phyloP scores from a whole-genome alignment of 1,140 invertebrate species.

The Gryon sp. region DNA sequence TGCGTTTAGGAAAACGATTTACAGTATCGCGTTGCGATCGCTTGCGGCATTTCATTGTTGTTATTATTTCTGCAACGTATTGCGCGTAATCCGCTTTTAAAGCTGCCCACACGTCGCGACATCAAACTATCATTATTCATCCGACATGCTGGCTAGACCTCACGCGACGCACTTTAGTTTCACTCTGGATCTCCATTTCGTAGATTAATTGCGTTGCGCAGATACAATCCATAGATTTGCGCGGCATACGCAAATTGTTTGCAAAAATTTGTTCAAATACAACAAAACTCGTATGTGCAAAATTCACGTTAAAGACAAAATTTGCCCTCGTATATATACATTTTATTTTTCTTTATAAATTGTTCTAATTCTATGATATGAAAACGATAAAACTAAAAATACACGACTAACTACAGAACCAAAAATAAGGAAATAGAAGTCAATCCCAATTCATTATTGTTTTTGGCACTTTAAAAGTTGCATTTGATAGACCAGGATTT shows the following conservation, averaged over 20 bases:
- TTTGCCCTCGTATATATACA: too few relatives aligned
- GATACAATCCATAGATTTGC: constrained; percentile 48
- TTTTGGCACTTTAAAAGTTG: too few relatives aligned
- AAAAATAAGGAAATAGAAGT: too few relatives aligned
- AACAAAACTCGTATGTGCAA: not conserved
- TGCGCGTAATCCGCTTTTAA: constrained; percentile 66
- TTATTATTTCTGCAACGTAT: constrained; percentile 49
- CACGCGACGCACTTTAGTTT: constrained; percentile 66
- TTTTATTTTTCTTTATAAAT: too few relatives aligned
- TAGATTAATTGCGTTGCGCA: constrained; percentile 61
- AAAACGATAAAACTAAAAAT: too few relatives aligned
- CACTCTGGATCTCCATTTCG: constrained; percentile 33
- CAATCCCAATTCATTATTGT: too few relatives aligned
- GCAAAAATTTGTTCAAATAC: constrained; percentile 20
- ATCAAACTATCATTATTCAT: constrained; percentile 69
- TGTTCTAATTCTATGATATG: too few relatives aligned
- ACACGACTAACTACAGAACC: too few relatives aligned
- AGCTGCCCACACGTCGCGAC: constrained; percentile 62
- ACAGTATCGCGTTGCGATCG: constrained; percentile 45
- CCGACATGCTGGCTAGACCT: constrained; percentile 65
- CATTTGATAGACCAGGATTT: too few relatives aligned
- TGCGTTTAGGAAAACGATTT: constrained; percentile 51
- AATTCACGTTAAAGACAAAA: too few relatives aligned
- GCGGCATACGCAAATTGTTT: constrained; percentile 30
- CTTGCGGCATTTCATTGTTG: constrained; percentile 44